Conservation (phyloP, 2,888 invertebrate genomes). For the Diogma glabrata region DNA sequence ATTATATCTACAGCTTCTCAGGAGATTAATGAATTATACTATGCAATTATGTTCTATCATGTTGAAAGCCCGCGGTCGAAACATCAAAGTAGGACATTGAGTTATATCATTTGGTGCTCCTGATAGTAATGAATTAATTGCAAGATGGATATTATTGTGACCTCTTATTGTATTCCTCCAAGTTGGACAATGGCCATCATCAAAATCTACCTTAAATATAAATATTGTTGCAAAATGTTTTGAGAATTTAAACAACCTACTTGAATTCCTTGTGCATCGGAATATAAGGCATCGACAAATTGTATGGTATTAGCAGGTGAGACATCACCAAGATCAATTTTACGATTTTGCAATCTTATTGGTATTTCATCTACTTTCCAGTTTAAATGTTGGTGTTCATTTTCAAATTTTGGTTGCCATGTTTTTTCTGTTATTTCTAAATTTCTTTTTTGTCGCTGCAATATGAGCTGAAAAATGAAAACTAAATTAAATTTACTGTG, state of each 20-base stretch:
- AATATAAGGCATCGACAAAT: constrained; percentile 42
- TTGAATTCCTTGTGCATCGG: constrained; percentile 48
- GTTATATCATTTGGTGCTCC: constrained; percentile 41
- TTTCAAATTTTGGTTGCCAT: constrained; percentile 11
- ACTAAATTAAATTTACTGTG: neutral
- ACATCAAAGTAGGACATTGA: constrained; percentile 49
- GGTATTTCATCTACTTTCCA: constrained; percentile 16
- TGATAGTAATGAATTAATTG: constrained; percentile 40
- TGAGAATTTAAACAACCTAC: constrained; percentile 29
- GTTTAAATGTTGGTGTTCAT: neutral
- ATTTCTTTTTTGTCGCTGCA: constrained; percentile 9
- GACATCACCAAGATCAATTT: constrained; percentile 51
- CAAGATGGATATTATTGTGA: constrained; percentile 46
- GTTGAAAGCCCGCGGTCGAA: constrained; percentile 63
- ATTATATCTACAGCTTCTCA: neutral
- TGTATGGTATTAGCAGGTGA: constrained; percentile 47
- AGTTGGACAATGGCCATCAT: constrained; percentile 62
- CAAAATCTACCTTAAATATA: no score
- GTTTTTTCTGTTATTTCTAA: neutral
- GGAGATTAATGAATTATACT: no score
- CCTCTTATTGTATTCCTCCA: constrained; percentile 57
- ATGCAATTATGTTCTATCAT: constrained; percentile 54
- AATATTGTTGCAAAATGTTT: constrained; percentile 19
- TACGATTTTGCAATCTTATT: constrained; percentile 21
- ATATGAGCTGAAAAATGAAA: constrained; percentile 27